Base-by-base conservation (phyloP, 2,888 invertebrate species). In the Drosophila leonis region DNA sequence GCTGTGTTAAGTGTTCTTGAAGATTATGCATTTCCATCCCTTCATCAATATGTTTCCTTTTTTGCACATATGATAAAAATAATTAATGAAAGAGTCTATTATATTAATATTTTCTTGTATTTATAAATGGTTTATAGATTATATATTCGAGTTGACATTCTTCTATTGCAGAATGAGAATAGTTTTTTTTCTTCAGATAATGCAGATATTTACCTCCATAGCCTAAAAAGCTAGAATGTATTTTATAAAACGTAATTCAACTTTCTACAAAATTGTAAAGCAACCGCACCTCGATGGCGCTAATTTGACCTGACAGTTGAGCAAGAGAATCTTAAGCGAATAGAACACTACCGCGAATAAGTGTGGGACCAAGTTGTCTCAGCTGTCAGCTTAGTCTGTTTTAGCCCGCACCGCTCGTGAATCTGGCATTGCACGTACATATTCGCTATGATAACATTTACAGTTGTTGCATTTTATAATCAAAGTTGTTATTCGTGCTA, bases 391-490 rank as follows among this genome's bases (percentile, higher is more conserved):
- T 51, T 60, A 29, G 31, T 29, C 35, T 42, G 37, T 15, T 35
- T 13, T n/a, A 9, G 27, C 1, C 42, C 33, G 7, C 13, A 10
- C 29, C 12, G 29, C 10, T 10, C 10, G 24, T 12, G 41, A 12
- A 12, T 35, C 33, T 67, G 29, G 49, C 55, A 59, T 73, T 75
- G 72, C 72, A 81, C 83, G 75, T 86, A 75, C 81, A 71, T 78
- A 82, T 65, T 60, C 72, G 72, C 73, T 70, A 75, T 81, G 78
- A 84, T 88, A 84, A 86, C 83, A 77, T 88, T 84, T 86, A 80
- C 78, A 84, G 84, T 84, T 83, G 88, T 76, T 88, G 83, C 88
- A 88, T 80, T 88, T 88, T 83, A 76, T 88, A 84, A 84, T 84
- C 84, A 88, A 84, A 84, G 83, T 88, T 88, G 86, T 78, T 78